Evolutionary conservation across 2,888 invertebrate genomes (phyloP).

Genomic region (Hypomecis punctinalis): DNA sequence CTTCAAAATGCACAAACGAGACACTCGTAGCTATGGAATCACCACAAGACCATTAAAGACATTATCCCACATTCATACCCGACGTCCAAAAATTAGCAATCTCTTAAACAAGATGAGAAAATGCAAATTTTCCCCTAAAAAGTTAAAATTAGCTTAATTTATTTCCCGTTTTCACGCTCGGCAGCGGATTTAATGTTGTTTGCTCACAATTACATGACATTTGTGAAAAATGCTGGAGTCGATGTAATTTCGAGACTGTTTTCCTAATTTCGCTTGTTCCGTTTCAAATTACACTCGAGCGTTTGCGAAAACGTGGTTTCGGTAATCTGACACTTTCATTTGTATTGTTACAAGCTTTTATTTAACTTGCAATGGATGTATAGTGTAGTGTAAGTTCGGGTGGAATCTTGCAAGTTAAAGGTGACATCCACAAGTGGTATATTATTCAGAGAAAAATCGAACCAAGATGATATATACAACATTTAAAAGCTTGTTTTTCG

Average conservation of each 20-base stretch:
- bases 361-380: too few relatives aligned
- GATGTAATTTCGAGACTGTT: slow-evolving; percentile 15
- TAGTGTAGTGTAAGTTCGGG: too few relatives aligned
- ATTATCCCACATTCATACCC: slow-evolving; percentile 7
- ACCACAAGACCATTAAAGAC: too few relatives aligned
- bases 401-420: too few relatives aligned
- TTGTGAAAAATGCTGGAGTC: slow-evolving; percentile 10
- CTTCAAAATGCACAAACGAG: too few relatives aligned
- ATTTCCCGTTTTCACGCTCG: slow-evolving; percentile 10
- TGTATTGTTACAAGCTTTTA: too few relatives aligned
- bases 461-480: too few relatives aligned
- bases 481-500: too few relatives aligned
- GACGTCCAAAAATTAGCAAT: slow-evolving; percentile 15
- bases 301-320: background rate
- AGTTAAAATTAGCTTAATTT: slow-evolving; percentile 19
- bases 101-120: slow-evolving; percentile 13
- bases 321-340: background rate
- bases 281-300: background rate
- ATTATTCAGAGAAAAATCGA: too few relatives aligned
- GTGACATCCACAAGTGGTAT: too few relatives aligned
- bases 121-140: slow-evolving; percentile 10
- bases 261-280: slow-evolving; percentile 2
- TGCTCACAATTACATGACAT: slow-evolving; percentile 21
- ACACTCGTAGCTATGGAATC: too few relatives aligned
- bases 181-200: slow-evolving; percentile 17